These are phyloP conservation scores for Melipona bicolor DNA, from an alignment of 2,888 invertebrate species.

Conservation along the genomic window DNA sequence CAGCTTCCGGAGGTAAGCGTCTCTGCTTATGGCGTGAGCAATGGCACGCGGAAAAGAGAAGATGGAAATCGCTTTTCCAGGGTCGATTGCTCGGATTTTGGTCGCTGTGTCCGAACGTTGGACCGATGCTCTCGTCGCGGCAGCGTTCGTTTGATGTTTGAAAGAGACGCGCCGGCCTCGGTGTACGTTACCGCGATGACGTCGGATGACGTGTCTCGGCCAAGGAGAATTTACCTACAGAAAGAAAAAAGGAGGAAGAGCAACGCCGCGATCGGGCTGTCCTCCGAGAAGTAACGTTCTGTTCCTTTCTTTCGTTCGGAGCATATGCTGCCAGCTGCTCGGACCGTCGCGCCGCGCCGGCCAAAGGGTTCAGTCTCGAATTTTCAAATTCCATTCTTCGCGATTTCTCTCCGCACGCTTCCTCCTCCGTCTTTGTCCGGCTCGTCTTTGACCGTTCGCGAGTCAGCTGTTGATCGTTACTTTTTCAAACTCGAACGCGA, in stretches of 20 bases:
- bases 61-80: neutral
- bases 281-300: slow-evolving; percentile 34
- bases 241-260: slow-evolving; percentile 18
- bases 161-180: slow-evolving; percentile 22
- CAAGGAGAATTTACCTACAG: slow-evolving; percentile 30
- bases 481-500: neutral
- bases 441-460: neutral
- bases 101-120: slow-evolving; percentile 38
- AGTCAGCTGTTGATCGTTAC: slow-evolving; percentile 58
- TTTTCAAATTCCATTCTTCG: slow-evolving; percentile 69
- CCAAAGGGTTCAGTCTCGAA: slow-evolving; percentile 75
- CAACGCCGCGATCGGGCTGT: slow-evolving; percentile 35
- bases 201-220: slow-evolving; percentile 22
- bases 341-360: slow-evolving; percentile 31
- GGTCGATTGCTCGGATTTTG: neutral
- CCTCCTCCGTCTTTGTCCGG: slow-evolving; percentile 11
- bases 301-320: slow-evolving; percentile 55
- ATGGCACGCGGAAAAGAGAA: neutral
- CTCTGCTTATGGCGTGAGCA: neutral
- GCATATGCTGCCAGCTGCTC: slow-evolving; percentile 78
- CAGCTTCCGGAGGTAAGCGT: slow-evolving; percentile 19
- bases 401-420: slow-evolving; percentile 43
- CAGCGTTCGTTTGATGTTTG: slow-evolving; percentile 30
- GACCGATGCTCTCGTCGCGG: slow-evolving; percentile 10
- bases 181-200: slow-evolving; percentile 42